A percentile compares a stretch with the other conserved stretches of the same genome.
Evolutionary conservation across 2,113 vertebrate genomes (phyloP).

Genomic region (Pachycephala philippinensis): DNA sequence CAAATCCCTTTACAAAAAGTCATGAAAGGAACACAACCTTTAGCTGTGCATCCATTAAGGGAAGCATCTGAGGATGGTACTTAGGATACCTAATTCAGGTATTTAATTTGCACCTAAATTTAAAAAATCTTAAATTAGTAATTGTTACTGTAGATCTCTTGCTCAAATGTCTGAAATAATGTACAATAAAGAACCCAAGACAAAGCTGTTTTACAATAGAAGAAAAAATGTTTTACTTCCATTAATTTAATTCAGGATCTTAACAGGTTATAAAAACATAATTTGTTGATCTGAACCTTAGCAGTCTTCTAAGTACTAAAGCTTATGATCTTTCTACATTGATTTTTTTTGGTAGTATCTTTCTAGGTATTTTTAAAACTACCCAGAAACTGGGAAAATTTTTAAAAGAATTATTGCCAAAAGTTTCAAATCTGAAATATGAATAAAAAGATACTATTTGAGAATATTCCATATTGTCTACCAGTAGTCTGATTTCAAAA

Average conservation of each 20-base stretch:
- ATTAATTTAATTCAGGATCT: background rate
- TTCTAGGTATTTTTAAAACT: background rate
- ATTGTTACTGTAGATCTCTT: background rate
- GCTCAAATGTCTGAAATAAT: background rate
- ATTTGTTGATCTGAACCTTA: background rate
- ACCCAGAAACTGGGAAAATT: background rate
- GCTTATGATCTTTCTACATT: background rate
- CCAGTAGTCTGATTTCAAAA: background rate
- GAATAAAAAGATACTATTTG: background rate
- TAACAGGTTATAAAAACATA: background rate
- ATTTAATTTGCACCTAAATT: background rate
- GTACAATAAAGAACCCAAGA: background rate
- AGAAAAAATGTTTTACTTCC: background rate
- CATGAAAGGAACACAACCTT: background rate
- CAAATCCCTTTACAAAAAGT: slow-evolving; percentile 5
- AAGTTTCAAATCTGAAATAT: background rate
- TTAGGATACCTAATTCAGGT: background rate
- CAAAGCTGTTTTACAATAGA: background rate
- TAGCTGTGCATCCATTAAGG: background rate
- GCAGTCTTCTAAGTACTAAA: background rate
- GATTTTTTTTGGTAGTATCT: background rate
- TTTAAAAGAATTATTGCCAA: background rate
- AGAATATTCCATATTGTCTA: fast-evolving
- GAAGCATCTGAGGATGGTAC: background rate
- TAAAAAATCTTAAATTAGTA: background rate